A percentile compares a stretch with the other conserved stretches of the same genome.
phyloP scores from a whole-genome alignment of 2,113 vertebrate genomes.

The Lycaon pictus region DNA sequence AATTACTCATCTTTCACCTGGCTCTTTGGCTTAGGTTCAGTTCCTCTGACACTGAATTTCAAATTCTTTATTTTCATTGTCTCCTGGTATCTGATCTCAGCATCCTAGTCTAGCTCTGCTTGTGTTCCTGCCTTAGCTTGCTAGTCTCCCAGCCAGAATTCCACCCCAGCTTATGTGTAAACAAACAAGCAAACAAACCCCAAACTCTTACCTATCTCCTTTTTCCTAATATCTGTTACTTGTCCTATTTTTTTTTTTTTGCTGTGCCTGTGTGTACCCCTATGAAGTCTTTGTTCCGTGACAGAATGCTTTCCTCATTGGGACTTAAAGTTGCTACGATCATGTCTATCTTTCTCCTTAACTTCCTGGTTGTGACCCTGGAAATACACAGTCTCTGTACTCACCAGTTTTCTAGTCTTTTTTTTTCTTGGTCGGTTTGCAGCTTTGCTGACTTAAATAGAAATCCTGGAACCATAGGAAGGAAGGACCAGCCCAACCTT shows the following conservation, averaged over 20 bases:
- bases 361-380: background rate
- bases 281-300: background rate
- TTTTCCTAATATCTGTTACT: background rate
- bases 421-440: background rate
- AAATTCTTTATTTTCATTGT: background rate
- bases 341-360: background rate
- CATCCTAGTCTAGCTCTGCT: background rate
- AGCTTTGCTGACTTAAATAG: background rate
- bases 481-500: background rate
- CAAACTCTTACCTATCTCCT: background rate
- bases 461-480: background rate
- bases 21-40: background rate
- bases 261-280: background rate
- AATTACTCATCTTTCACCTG: background rate
- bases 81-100: background rate
- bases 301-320: background rate
- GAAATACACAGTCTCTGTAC: background rate
- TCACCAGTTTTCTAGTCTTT: background rate
- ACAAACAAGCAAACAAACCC: background rate
- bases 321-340: background rate
- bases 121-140: background rate
- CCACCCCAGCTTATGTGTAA: background rate
- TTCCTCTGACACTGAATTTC: background rate
- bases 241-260: background rate
- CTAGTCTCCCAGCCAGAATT: background rate